These are phyloP conservation scores for Accipiter virgatus DNA, from an alignment of 2,113 vertebrate genomes.

Conservation along the genomic window DNA sequence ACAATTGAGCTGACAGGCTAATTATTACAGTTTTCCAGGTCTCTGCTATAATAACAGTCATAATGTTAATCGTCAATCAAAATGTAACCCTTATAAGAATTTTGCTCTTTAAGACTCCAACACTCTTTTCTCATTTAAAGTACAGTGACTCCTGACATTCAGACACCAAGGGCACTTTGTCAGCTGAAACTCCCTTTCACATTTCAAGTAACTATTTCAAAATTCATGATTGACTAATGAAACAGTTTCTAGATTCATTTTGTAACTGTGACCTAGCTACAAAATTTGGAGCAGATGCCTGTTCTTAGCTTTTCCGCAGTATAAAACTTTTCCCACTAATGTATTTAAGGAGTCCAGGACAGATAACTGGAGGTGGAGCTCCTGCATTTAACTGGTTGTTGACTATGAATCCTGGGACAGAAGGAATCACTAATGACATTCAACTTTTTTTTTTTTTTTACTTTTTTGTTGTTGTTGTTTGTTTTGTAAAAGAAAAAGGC, in stretches of 20 bases:
- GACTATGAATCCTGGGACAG: not conserved
- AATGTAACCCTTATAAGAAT: not conserved
- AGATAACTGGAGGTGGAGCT: not conserved
- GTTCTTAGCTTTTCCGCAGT: not conserved
- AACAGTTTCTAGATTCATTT: not conserved
- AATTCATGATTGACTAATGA: not conserved
- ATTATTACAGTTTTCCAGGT: constrained; percentile 62
- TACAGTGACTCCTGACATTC: constrained; percentile 2
- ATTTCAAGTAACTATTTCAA: not conserved
- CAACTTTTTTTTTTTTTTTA: not conserved
- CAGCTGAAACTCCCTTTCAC: not conserved
- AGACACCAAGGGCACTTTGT: constrained; percentile 21
- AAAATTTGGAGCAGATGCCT: not conserved
- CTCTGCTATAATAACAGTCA: constrained; percentile 49
- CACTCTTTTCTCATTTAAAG: not conserved
- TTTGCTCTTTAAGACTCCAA: not conserved
- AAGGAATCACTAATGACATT: not conserved
- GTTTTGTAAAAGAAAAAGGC: not conserved
- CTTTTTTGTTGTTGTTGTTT: not conserved
- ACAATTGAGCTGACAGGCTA: constrained; percentile 62
- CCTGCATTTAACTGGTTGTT: not conserved
- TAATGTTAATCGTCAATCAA: constrained; percentile 63
- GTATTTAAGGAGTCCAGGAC: not conserved
- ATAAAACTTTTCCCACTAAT: not conserved
- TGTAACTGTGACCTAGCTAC: not conserved